phyloP scores from a whole-genome alignment of 2,113 vertebrate genomes.

The Pongo pygmaeus region DNA sequence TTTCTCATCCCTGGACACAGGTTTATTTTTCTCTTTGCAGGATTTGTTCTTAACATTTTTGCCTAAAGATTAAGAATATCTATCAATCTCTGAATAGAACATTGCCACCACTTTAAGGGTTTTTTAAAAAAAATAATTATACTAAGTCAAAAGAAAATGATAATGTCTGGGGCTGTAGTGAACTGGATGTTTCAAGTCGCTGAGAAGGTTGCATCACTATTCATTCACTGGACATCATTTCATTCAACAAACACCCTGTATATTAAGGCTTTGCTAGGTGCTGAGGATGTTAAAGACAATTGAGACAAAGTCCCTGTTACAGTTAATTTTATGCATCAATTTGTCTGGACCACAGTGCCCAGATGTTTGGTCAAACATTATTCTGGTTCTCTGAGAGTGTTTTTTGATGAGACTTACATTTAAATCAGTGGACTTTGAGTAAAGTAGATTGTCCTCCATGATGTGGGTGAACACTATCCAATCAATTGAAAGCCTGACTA shows the following conservation, averaged over 20 bases:
- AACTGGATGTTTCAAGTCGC: slow-evolving; percentile 28
- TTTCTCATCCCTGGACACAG: background rate
- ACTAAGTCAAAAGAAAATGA: background rate
- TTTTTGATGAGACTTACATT: slow-evolving; percentile 41
- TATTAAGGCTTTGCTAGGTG: background rate
- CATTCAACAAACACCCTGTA: background rate
- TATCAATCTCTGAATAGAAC: background rate
- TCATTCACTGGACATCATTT: background rate
- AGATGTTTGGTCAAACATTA: slow-evolving; percentile 11
- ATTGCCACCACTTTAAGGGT: background rate
- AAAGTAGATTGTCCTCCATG: background rate
- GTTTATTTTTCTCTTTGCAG: background rate
- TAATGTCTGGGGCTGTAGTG: background rate
- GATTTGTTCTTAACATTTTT: slow-evolving; percentile 2
- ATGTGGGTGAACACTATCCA: background rate
- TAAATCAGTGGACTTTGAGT: background rate
- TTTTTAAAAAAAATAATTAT: background rate
- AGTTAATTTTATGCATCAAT: background rate
- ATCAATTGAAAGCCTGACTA: background rate
- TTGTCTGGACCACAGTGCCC: background rate
- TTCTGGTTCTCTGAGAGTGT: slow-evolving; percentile 1
- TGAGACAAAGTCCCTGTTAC: background rate
- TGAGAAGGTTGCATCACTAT: background rate
- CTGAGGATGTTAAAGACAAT: slow-evolving; percentile 3
- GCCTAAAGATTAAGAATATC: background rate